Evolutionary conservation across 1,140 invertebrate species (phyloP), one percentile per base, ranked within the genome.

Genomic region (Anastatus disparis): DNA sequence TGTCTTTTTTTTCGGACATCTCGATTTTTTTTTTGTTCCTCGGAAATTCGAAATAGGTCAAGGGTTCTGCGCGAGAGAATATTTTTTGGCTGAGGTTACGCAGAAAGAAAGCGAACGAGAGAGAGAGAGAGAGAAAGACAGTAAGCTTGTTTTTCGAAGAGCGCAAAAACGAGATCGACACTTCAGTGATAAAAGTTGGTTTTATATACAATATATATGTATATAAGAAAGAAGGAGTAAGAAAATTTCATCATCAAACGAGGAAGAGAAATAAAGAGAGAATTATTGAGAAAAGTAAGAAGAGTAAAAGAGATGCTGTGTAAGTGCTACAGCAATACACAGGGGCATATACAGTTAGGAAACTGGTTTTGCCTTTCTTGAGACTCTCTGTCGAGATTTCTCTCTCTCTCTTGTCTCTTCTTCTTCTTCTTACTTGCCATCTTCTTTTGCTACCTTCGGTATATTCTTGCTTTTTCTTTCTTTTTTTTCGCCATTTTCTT

Each of bases 281-380:
- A 40, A 50, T n/a, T n/a, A n/a, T n/a, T n/a, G 17, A 50, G 31
- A 35, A 10, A 6, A 2, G 27, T 26, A 55, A 27, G 31, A 27
- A 31, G 52, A 12, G 31, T 31, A 17, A 42, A 29, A 26, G 20
- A 26, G 24, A 46, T n/a, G 58, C 38, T 58, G 35, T 24, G 31
- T 35, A 35, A 6, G 10, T 35, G 4, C 31, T 10, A n/a, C n/a
- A n/a, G n/a, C n/a, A n/a, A n/a, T n/a, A n/a, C n/a, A n/a, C n/a
- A n/a, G n/a, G 58, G 17, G 9, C 29, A 44, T 69, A 52, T 74
- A 74, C 72, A 74, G 72, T 74, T 74, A 70, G 72, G 50, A 74
- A 74, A 74, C 72, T 74, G 72, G 72, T 74, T 74, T 64, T 59
- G 44, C 58, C 72, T 71, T 35, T 58, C 56, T 13, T 38, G 44